phyloP scores from a whole-genome alignment of 2,888 invertebrate species.

The Synanthedon formicaeformis region DNA sequence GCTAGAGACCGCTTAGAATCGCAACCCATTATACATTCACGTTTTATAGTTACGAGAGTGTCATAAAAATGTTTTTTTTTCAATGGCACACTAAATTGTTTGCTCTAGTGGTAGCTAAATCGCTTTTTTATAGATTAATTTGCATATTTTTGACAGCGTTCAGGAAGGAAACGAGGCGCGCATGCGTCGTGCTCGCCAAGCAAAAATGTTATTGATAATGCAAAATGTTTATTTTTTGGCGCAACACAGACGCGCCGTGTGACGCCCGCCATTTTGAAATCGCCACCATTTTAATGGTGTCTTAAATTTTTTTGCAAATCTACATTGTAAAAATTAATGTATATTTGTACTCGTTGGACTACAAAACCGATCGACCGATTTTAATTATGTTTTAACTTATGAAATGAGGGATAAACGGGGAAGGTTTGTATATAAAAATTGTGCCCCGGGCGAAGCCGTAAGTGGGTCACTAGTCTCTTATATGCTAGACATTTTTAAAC shows the following conservation, averaged over 20 bases:
- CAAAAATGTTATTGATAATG: slow-evolving; percentile 64
- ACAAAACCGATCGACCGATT: too few relatives aligned
- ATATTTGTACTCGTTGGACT: too few relatives aligned
- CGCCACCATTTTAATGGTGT: neutral
- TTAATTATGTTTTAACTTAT: too few relatives aligned
- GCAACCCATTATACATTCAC: neutral
- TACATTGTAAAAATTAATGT: too few relatives aligned
- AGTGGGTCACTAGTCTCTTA: too few relatives aligned
- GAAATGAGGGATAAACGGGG: too few relatives aligned
- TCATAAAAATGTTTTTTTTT: slow-evolving; percentile 9
- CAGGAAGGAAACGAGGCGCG: slow-evolving; percentile 23
- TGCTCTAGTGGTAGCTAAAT: slow-evolving; percentile 37
- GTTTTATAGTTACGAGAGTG: neutral
- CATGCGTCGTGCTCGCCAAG: slow-evolving; percentile 42
- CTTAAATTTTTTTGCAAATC: neutral
- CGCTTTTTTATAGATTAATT: slow-evolving; percentile 63
- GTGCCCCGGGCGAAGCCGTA: too few relatives aligned
- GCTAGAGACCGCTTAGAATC: slow-evolving; percentile 14
- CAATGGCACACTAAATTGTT: slow-evolving; percentile 12
- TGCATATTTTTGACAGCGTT: slow-evolving; percentile 66
- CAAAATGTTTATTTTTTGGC: slow-evolving; percentile 61
- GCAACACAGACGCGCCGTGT: slow-evolving; percentile 21
- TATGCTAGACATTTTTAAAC: too few relatives aligned
- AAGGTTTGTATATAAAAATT: too few relatives aligned
- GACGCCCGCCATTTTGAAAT: slow-evolving; percentile 1